phyloP scores from a whole-genome alignment of 1,140 invertebrate genomes.

The Drosophila triauraria region DNA sequence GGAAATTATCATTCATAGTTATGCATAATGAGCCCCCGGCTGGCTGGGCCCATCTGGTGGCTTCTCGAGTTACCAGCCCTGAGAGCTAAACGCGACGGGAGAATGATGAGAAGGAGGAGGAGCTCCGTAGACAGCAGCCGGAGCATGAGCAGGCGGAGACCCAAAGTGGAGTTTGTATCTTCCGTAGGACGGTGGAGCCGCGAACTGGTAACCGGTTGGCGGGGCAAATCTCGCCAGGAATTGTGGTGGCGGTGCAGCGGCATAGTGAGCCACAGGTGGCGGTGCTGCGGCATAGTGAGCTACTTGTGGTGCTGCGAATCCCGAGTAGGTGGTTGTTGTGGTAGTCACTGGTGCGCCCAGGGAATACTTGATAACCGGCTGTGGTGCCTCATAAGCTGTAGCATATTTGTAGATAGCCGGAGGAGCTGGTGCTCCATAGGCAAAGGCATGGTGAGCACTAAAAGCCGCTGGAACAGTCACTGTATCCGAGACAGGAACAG shows the following conservation, averaged over 20 bases:
- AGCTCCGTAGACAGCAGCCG: conserved; percentile 8
- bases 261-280: conserved; percentile 27
- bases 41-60: conserved; percentile 2
- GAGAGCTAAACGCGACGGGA: conserved; percentile 13
- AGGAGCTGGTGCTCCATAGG: conserved; percentile 14
- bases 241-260: conserved; percentile 34
- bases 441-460: conserved; percentile 8
- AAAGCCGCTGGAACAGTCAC: conserved; percentile 32
- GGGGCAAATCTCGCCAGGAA: conserved; percentile 19
- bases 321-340: conserved; percentile 64
- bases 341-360: conserved; percentile 67
- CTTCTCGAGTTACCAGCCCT: conserved; percentile 39
- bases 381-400: conserved; percentile 36
- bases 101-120: conserved; percentile 11
- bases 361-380: conserved; percentile 62
- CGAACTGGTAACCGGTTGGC: conserved; percentile 26
- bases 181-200: conserved; percentile 26
- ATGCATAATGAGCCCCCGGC: conserved; percentile 22
- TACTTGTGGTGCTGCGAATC: conserved; percentile 48
- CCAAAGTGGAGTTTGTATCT: conserved; percentile 45
- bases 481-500: conserved; percentile 57
- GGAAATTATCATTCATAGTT: conserved; percentile 61
- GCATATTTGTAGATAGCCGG: conserved; percentile 41
- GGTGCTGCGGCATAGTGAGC: conserved; percentile 30
- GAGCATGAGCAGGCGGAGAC: conserved; percentile 14